Percentiles rank a stretch among this genome's conserved stretches.
phyloP scores from a whole-genome alignment of 2,797 vertebrate genomes.

The Crenichthys baileyi region DNA sequence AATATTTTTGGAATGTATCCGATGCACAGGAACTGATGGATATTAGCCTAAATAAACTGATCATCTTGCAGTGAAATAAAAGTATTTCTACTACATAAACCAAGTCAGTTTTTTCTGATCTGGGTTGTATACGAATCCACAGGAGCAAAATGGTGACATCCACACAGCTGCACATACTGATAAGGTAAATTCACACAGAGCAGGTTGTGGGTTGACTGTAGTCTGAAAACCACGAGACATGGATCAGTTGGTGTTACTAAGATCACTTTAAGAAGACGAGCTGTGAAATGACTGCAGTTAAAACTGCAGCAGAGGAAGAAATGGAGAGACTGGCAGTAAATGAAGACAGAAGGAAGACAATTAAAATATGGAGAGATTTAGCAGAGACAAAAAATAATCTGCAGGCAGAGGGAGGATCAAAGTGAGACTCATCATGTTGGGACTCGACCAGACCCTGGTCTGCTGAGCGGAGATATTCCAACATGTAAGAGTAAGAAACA shows the following conservation, averaged over 20 bases:
- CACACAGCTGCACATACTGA: not conserved
- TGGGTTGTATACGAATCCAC: not conserved
- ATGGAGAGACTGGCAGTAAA: not conserved
- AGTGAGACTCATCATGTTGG: constrained; percentile 23
- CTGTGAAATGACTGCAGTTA: constrained; percentile 1
- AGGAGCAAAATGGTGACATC: not conserved
- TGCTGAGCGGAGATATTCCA: constrained; percentile 30
- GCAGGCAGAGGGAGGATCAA: constrained; percentile 1
- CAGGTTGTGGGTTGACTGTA: no score
- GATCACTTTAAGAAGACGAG: not conserved
- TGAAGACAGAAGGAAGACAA: not conserved
- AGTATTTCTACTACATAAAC: not conserved
- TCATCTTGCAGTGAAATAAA: no score
- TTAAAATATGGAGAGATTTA: constrained; percentile 2
- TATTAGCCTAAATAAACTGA: no score
- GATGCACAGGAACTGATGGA: not conserved
- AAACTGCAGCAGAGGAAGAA: not conserved
- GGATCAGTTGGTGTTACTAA: not conserved
- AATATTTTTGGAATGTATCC: no score
- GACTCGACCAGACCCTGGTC: constrained; percentile 44
- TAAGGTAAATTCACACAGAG: not conserved
- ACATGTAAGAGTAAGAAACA: constrained; percentile 36
- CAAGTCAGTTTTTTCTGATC: not conserved
- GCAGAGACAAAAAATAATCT: not conserved
- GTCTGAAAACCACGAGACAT: not conserved